Base-by-base conservation (phyloP, 2,797 vertebrate genomes). In the Scleropages formosus region DNA sequence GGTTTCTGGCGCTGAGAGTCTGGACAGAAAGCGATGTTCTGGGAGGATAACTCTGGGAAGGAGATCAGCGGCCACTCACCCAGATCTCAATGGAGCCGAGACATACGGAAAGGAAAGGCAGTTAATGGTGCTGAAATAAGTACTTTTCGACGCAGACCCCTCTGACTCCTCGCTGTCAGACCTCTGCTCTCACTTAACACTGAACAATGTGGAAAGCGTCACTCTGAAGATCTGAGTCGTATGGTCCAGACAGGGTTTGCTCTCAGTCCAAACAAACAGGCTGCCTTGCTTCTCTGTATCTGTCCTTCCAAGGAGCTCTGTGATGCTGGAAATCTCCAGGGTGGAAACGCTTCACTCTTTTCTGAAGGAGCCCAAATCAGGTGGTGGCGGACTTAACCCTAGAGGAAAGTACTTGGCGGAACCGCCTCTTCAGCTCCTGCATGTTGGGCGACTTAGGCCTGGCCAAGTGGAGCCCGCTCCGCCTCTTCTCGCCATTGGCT, bases 381-480 rank as follows among this genome's bases (percentile, higher is more conserved):
- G 90, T 76, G 0, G 93, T 92, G 73, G 91, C 78, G 0, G 95
- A 94, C 81, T 95, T 98, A 71, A 92, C 95, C 86, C 94, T 95
- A 63, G 96, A 95, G 64, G 94, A 96, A 56, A 98, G 90, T 60
- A 95, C 96, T 88, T 98, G 96, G 76, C 94, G 93, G 88, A 98
- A 90, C 16, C 96, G 91, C 83, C 96, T 93, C 88, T 97, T 97
- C 77, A 98, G 80, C 85, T 98, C 96, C 82, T 98, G 96, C 96
- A 98, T 98, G 84, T 97, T 98, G 60, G 96, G 96, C 3, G 95
- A 97, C 71, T 96, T 96, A 77, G 96, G 95, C 39, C 96, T 83
- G 39, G 93, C 93, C 0, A 97, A 90, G 80, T 96, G 95, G 20
- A 98, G 94, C 1, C 95, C 95, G 0, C 94, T 94, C 31, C 90